Evolutionary conservation across 2,888 invertebrate species (phyloP), one percentile per base, ranked within the genome.

Genomic region (Eilema sororculum): DNA sequence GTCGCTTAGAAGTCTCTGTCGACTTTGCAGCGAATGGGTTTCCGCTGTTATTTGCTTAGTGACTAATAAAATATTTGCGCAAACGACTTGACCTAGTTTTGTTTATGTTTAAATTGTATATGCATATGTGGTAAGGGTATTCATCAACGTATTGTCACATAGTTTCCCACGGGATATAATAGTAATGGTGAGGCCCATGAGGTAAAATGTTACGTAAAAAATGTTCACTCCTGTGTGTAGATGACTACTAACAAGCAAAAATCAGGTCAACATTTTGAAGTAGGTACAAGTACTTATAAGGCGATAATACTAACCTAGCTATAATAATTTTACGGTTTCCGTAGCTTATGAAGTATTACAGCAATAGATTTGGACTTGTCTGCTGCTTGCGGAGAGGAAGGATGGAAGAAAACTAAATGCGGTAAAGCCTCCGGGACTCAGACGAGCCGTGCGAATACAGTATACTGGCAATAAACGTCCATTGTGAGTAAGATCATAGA

Each of bases 81-180:
- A 74, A 81, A 75, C 73, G 70, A 52, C 74, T 75, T 77, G 75
- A 77, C 81, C 71, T 41, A 76, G 68, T 73, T 79, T 37, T 68
- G 69, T 37, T 41, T 67, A 33, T 63, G 68, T 71, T 60, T 67
- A 58, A 59, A 56, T 57, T 69, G 41, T 20, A 57, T 37, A 58
- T 69, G 22, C 57, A 60, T 64, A 6, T 62, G 57, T 62, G 25
- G 28, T 28, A 56, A 25, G 59, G 8, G 5, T 59, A 41, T n/a
- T 20, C 37, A 28, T 57, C 22, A 25, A 6, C 30, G 65, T 69
- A 56, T 65, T 60, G 65, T 65, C 52, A 33, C 25, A 33, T 52
- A 5, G 22, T 58, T 59, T 64, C 60, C 25, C 65, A 65, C 60
- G 46, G 5, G 33, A 65, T 58, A 60, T 28, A 58, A 30, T 28